Conservation (phyloP, 1,140 invertebrate species). For the Harlomillsia oculata region DNA sequence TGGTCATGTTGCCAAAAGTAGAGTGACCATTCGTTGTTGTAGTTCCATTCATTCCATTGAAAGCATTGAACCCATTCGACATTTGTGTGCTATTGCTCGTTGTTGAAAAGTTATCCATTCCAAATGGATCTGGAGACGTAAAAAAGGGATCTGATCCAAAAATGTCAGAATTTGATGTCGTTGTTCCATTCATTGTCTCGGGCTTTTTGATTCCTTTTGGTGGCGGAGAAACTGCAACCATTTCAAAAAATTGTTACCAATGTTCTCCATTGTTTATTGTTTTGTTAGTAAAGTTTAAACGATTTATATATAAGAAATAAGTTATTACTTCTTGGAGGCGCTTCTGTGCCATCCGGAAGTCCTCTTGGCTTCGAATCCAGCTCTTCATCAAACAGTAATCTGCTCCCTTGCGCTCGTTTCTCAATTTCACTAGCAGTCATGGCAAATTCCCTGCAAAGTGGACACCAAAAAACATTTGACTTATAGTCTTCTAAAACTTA, state of each 20-base stretch:
- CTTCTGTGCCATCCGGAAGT: slow-evolving; percentile 39
- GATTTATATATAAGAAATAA: background rate
- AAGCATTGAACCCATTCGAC: slow-evolving; percentile 3
- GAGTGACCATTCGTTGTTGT: slow-evolving; percentile 12
- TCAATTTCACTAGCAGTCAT: slow-evolving; percentile 34
- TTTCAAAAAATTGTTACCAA: background rate
- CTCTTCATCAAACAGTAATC: slow-evolving; percentile 57
- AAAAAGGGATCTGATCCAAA: slow-evolving; percentile 51
- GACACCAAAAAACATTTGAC: slow-evolving; percentile 2
- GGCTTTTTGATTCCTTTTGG: slow-evolving; percentile 46
- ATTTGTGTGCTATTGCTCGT: slow-evolving; percentile 38
- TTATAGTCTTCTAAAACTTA: slow-evolving; percentile 38
- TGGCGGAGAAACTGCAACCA: slow-evolving; percentile 59
- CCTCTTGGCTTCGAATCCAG: slow-evolving; percentile 53
- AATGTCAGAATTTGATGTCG: slow-evolving; percentile 39
- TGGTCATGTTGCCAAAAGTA: too few species aligned
- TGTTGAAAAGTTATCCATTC: slow-evolving; percentile 61
- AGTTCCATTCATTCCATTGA: slow-evolving; percentile 9
- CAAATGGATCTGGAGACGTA: slow-evolving; percentile 53
- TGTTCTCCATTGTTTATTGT: slow-evolving; percentile 1
- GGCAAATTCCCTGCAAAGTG: slow-evolving; percentile 31
- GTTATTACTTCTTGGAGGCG: slow-evolving; percentile 37
- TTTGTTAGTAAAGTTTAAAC: background rate
- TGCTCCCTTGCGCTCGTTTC: slow-evolving; percentile 51
- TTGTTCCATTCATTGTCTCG: slow-evolving; percentile 40